Evolutionary conservation across 2,113 vertebrate species (phyloP), one percentile per base, ranked within the genome.

Genomic region (Malurus alboscapulatus): DNA sequence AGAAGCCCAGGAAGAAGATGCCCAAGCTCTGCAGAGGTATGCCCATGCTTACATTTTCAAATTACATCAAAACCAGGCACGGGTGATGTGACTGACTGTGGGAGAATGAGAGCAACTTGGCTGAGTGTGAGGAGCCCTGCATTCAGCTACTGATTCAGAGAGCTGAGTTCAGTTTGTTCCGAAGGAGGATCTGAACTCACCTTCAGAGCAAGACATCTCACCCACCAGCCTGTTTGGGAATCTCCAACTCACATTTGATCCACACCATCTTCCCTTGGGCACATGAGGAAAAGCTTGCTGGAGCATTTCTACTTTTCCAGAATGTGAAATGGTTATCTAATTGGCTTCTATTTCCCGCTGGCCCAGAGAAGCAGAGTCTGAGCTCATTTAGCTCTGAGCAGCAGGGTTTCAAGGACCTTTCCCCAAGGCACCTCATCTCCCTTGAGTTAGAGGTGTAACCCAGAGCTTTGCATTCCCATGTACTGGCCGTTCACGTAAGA

Each of bases 391-490:
- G 13, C 61, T 90, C 42, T 57, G 36, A 87, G 42, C 18, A 62
- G 30, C 14, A 45, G 25, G 15, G 7, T 90, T 87, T 61, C 13
- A 22, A 84, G 55, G 45, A 61, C 16, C 22, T 21, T 68, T 92
- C 14, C 25, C 24, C 21, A 19, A 44, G 34, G 8, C 21, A 40
- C 12, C 14, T 84, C 25, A 16, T 78, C 14, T 74, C 17, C 61
- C 12, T 71, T 73, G 20, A 57, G 9, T 73, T 27, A 45, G 10
- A 32, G 21, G 8, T 71, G 25, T 26, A 45, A 24, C 51, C 13
- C 8, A 6, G 25, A 71, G 36, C 34, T 87, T 62, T 53, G 13
- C 44, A 40, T 74, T 90, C 32, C 32, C 6, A 0, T 0, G 0
- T 10, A 24, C 22, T 44, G 12, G 25, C 7, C 0, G 0, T 38